These are phyloP conservation scores for Ammospiza maritima DNA, from an alignment of 2,797 vertebrate species.

Conservation along the genomic window DNA sequence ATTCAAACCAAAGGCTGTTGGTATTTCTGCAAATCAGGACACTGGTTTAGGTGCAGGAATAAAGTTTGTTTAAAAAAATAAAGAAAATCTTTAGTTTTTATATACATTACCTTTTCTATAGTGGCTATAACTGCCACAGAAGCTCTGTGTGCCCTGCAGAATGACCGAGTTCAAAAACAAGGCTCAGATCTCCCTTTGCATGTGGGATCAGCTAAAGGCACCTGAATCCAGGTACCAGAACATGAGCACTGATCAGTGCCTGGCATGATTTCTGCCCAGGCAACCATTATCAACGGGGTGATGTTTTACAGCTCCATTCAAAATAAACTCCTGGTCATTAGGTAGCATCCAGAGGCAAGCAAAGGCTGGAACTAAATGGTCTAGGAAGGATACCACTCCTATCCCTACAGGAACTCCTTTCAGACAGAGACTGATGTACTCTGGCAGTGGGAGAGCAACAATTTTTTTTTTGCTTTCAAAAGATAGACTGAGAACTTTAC, in stretches of 20 bases:
- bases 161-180: background rate
- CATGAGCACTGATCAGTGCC: background rate
- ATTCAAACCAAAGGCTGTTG: background rate
- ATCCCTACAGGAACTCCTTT: background rate
- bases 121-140: background rate
- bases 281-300: background rate
- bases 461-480: background rate
- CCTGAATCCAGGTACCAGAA: background rate
- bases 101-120: background rate
- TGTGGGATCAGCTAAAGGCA: background rate
- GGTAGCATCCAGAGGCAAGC: background rate
- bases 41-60: background rate
- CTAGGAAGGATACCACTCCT: background rate
- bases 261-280: background rate
- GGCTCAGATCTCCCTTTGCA: background rate
- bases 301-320: background rate
- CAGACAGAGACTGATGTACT: background rate
- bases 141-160: background rate
- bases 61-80: background rate
- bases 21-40: background rate
- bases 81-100: background rate
- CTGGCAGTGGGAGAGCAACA: background rate
- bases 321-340: background rate
- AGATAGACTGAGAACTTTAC: background rate
- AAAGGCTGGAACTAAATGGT: background rate